Conservation (phyloP, 1,140 invertebrate genomes). For the Drosophila burlai region DNA sequence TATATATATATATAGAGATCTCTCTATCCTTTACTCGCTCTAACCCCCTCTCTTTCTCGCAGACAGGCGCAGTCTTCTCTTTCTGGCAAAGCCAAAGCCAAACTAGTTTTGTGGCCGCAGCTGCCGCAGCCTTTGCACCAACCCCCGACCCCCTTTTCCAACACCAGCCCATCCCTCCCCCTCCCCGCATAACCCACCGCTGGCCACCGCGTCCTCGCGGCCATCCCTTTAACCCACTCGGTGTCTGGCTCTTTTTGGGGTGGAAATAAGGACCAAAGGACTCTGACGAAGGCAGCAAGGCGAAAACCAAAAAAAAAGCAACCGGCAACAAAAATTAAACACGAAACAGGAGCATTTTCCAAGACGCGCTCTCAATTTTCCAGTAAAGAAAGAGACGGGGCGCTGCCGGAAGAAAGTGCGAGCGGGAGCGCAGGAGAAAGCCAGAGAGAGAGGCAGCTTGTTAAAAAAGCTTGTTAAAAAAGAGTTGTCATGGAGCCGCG, state of each 20-base stretch:
- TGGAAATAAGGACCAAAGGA: slow-evolving; percentile 36
- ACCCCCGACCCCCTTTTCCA: slow-evolving; percentile 18
- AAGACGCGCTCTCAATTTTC: slow-evolving; percentile 52
- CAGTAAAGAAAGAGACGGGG: slow-evolving; percentile 32
- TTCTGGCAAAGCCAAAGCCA: slow-evolving; percentile 71
- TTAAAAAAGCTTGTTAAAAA: slow-evolving; percentile 52
- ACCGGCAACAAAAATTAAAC: slow-evolving; percentile 41
- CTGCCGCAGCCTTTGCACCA: slow-evolving; percentile 50
- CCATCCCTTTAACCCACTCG: slow-evolving; percentile 30
- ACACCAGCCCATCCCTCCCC: background rate
- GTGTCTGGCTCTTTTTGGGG: slow-evolving; percentile 35
- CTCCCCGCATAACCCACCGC: background rate
- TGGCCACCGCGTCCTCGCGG: slow-evolving; percentile 13
- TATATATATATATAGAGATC: background rate
- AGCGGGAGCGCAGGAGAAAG: slow-evolving; percentile 1
- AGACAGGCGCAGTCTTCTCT: slow-evolving; percentile 22
- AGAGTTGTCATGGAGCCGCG: slow-evolving; percentile 73
- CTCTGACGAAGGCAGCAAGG: slow-evolving; percentile 10
- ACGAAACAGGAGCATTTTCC: slow-evolving; percentile 44
- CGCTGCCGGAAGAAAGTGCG: slow-evolving; percentile 5
- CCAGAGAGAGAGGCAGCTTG: slow-evolving; percentile 24
- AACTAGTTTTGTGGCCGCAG: slow-evolving; percentile 79
- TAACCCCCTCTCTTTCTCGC: background rate
- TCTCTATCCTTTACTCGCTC: slow-evolving; percentile 16
- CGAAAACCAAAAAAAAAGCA: background rate